Percentiles rank a stretch among this genome's conserved stretches.
Conservation (phyloP, 2,113 vertebrate genomes). For the Indicator maculatus region DNA sequence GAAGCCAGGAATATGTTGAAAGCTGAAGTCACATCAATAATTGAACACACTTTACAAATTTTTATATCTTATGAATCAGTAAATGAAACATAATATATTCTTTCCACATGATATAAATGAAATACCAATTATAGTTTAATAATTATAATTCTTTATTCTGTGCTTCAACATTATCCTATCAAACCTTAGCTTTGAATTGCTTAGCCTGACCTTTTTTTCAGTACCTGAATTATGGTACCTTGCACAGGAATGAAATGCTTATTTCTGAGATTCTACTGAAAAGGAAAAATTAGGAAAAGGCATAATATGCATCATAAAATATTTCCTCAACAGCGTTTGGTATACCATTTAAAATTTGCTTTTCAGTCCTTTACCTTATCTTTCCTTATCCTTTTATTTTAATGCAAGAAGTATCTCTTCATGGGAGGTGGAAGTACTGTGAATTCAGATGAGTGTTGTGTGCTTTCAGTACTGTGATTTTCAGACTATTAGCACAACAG, state of each 20-base stretch:
- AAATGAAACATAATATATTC: constrained; percentile 36
- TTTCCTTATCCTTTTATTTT: neutral
- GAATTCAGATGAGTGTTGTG: neutral
- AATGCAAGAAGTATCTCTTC: neutral
- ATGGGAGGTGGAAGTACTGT: neutral
- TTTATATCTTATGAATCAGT: constrained; percentile 10
- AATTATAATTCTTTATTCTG: neutral
- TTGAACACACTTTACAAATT: neutral
- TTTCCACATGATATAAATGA: neutral
- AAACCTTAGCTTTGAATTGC: neutral
- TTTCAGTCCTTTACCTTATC: neutral
- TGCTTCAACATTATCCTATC: neutral
- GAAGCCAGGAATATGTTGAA: neutral
- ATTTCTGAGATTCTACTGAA: neutral
- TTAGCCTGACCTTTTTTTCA: neutral
- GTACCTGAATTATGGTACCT: neutral
- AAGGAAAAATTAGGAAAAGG: neutral
- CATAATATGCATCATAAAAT: neutral
- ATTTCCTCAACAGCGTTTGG: neutral
- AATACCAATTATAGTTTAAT: neutral
- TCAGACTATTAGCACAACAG: rapidly evolving
- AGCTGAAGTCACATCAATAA: neutral
- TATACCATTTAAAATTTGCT: neutral
- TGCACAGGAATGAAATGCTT: neutral
- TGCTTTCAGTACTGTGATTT: neutral